Evolutionary conservation across 2,797 vertebrate genomes (phyloP).

Genomic region (Anas bahamensis): DNA sequence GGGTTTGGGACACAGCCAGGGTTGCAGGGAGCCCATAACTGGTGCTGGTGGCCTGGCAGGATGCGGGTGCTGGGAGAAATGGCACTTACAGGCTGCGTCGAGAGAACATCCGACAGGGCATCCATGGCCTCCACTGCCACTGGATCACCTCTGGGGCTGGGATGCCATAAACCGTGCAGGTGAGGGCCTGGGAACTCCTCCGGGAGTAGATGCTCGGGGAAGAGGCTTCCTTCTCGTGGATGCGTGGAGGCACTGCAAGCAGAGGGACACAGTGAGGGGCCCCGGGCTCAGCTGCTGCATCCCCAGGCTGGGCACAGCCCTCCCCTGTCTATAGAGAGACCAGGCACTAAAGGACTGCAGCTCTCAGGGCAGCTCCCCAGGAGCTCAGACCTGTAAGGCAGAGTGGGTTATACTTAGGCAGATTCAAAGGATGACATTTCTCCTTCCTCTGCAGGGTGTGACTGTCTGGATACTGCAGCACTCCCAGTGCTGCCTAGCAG

Average conservation of each 20-base stretch:
- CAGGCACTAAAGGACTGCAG: not conserved
- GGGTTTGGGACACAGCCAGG: accelerated
- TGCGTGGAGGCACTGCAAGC: slow-evolving; percentile 89
- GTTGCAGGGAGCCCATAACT: not conserved
- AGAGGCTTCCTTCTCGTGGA: slow-evolving; percentile 95
- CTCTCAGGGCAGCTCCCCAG: not conserved
- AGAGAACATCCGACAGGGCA: slow-evolving; percentile 89
- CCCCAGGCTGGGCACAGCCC: not conserved
- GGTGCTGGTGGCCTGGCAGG: not conserved
- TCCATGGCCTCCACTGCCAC: slow-evolving; percentile 97
- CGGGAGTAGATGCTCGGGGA: slow-evolving; percentile 90
- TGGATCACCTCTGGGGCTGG: slow-evolving; percentile 84
- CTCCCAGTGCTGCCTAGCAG: not conserved
- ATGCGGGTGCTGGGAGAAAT: not conserved
- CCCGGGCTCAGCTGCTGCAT: not conserved
- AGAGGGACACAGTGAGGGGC: not conserved
- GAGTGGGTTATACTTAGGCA: not conserved
- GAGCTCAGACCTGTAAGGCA: not conserved
- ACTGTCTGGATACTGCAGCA: not conserved
- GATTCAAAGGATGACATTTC: not conserved
- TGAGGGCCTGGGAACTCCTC: slow-evolving; percentile 92
- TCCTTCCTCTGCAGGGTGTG: not conserved
- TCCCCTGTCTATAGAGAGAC: accelerated
- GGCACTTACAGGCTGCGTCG: slow-evolving; percentile 86
- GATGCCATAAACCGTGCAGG: slow-evolving; percentile 91